Evolutionary conservation across 2,113 vertebrate genomes (phyloP).

Genomic region (Brachirus orientalis): DNA sequence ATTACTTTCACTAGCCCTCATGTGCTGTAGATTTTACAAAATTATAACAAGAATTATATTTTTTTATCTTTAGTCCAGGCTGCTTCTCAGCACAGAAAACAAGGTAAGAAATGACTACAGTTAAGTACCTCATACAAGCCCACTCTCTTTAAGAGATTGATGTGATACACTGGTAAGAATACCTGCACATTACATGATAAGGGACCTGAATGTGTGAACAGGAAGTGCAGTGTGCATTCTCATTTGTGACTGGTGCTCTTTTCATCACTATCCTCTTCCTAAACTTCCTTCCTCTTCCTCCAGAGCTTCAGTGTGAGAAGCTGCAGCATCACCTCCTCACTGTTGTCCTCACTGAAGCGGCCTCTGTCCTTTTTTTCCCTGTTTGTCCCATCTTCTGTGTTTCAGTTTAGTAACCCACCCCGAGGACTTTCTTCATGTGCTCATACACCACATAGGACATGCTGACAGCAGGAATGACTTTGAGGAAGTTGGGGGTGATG

Average conservation of each 20-base stretch:
- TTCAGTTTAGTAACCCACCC: slow-evolving; percentile 73
- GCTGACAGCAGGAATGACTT: slow-evolving; percentile 95
- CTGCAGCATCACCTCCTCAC: neutral
- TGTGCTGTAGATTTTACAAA: too few relatives aligned
- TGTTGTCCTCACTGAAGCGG: slow-evolving; percentile 2
- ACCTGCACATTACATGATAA: neutral
- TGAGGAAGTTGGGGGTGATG: slow-evolving; percentile 95
- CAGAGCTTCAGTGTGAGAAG: neutral
- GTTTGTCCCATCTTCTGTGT: neutral
- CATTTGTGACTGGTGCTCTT: neutral
- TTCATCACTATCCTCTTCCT: neutral
- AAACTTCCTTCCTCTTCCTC: neutral
- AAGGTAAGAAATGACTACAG: too few relatives aligned
- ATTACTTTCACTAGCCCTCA: too few relatives aligned
- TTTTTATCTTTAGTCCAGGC: too few relatives aligned
- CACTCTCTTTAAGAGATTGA: too few relatives aligned
- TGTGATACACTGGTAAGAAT: neutral
- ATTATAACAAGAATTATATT: too few relatives aligned
- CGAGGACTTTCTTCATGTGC: slow-evolving; percentile 91
- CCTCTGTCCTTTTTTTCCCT: neutral
- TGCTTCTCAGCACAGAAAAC: too few relatives aligned
- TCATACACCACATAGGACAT: slow-evolving; percentile 97
- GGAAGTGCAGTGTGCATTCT: neutral
- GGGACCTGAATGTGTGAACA: slow-evolving; percentile 7
- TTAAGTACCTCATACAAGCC: too few relatives aligned